Base-by-base conservation (phyloP, 2,797 vertebrate genomes). In the Crenichthys baileyi region DNA sequence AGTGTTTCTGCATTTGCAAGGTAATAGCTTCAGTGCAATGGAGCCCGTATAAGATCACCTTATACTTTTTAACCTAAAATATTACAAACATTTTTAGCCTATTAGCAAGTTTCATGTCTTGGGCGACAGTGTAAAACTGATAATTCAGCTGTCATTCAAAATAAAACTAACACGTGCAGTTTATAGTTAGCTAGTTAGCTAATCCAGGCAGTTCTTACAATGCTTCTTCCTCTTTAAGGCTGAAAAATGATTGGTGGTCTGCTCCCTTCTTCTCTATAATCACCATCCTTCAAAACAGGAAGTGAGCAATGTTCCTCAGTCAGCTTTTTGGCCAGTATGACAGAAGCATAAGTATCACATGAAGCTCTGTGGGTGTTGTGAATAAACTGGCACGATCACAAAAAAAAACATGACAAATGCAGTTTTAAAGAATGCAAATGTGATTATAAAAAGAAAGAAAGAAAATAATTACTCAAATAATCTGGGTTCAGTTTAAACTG, bases 231-330 rank as follows among this genome's bases (percentile, higher is more conserved):
- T 70, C 67, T 70, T 70, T 46, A 46, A 26, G 24, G 67, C 67
- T 70, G 41, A n/a, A 46, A 46, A n/a, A 22, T 41, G 41, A 70
- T 70, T 70, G 41, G 67, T 70, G 67, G 67, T 44, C 67, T 46
- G 67, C 46, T 70, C 41, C 67, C 22, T 70, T 70, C 67, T 70
- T 70, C 67, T 70, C 41, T 70, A 41, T 26, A 46, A 44, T 70
- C 41, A 70, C 12, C 8, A 16, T n/a, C 41, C 41, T 46, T 70
- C 24, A 70, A 70, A 70, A 70, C 67, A 70, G 41, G 67, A 70
- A 70, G 24, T 46, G 67, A 70, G 26, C 6, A 26, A 70, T 46
- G 41, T 70, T 70, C 41, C 39, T 46, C 41, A 46, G 67, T 46
- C 67, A 46, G 41, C 41, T 46, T 70, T 70, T 46, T 46, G 22